Conservation (phyloP, 2,113 vertebrate species). For the Corydoras maculifer region DNA sequence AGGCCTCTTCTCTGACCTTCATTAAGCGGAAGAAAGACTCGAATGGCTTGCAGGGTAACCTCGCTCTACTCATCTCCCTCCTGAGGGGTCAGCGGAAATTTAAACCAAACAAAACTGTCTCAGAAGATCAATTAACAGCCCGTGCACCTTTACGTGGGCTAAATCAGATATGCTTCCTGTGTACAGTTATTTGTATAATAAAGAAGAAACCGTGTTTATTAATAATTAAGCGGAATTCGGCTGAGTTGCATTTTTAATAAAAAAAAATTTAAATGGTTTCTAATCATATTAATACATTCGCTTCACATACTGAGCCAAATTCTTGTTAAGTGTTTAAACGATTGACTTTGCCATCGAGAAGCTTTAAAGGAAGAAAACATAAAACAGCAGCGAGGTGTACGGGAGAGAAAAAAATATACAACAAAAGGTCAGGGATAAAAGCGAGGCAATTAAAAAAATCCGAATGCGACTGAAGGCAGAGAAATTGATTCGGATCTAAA, state of each 20-base stretch:
- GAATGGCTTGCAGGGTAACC: constrained; percentile 49
- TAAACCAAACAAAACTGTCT: constrained; percentile 21
- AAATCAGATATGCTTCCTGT: too few species aligned
- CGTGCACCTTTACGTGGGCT: too few species aligned
- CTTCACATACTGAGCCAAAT: constrained; percentile 18
- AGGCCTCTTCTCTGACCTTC: constrained; percentile 73
- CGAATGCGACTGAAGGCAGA: constrained; percentile 50
- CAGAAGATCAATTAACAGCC: background rate
- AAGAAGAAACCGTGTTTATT: too few species aligned
- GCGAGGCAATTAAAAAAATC: constrained; percentile 47
- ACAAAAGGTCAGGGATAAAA: constrained; percentile 42
- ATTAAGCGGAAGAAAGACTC: constrained; percentile 64
- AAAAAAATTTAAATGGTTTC: too few species aligned
- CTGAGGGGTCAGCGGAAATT: constrained; percentile 26
- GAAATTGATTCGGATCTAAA: constrained; percentile 50
- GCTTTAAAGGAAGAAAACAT: constrained; percentile 20
- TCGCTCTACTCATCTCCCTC: constrained; percentile 42
- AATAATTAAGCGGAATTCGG: too few species aligned
- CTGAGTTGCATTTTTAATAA: too few species aligned
- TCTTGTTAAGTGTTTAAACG: constrained; percentile 6
- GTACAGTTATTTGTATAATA: too few species aligned
- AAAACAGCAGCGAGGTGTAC: constrained; percentile 28
- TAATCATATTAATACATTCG: too few species aligned
- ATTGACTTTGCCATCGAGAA: constrained; percentile 16
- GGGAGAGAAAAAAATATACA: background rate